A percentile compares a stretch with the other conserved stretches of the same genome.
Conservation (phyloP, 1,140 invertebrate species). For the Platorchestia sp. region DNA sequence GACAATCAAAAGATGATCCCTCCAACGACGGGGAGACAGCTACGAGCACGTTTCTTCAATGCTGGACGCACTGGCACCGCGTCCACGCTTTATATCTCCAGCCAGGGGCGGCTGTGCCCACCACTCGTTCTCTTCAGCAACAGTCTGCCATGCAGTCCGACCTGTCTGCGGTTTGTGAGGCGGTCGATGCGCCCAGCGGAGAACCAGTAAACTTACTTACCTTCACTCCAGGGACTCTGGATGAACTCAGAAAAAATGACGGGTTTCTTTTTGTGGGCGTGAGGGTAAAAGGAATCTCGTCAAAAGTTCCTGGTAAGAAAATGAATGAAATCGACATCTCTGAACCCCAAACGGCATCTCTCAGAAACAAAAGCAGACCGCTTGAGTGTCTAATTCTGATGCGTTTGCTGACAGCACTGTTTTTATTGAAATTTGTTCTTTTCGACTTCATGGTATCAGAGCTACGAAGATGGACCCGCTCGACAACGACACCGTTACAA, state of each 20-base stretch:
- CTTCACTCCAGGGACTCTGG: too few species aligned
- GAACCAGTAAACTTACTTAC: neutral
- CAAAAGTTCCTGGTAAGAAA: neutral
- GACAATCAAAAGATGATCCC: constrained; percentile 12
- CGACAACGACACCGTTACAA: neutral
- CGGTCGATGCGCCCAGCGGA: neutral
- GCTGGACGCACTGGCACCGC: neutral
- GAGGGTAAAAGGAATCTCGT: neutral
- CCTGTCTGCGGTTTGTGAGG: neutral
- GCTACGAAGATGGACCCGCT: neutral
- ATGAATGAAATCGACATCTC: neutral
- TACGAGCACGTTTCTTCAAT: neutral
- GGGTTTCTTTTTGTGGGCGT: neutral
- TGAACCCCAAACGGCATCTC: neutral
- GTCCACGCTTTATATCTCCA: neutral
- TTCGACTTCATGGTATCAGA: neutral
- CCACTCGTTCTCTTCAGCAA: neutral
- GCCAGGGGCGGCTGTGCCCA: neutral
- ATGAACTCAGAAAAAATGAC: neutral
- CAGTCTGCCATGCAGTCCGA: neutral
- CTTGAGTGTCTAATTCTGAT: neutral
- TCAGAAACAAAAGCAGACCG: neutral
- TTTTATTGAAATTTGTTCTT: neutral
- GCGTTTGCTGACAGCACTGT: neutral
- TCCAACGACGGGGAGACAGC: neutral